These are phyloP conservation scores for Netelia fuscicornis DNA, from an alignment of 2,888 invertebrate species.

Conservation along the genomic window DNA sequence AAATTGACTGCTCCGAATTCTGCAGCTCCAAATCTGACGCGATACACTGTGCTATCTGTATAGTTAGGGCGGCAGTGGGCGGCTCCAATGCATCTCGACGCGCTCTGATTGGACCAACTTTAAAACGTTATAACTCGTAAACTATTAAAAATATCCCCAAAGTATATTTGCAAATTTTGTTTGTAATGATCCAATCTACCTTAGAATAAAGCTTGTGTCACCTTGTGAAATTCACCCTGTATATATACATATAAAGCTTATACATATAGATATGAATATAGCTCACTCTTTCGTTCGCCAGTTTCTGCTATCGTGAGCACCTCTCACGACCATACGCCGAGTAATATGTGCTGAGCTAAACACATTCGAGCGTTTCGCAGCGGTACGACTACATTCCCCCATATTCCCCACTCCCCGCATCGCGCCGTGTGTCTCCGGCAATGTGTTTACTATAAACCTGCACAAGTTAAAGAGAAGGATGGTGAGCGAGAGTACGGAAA, in stretches of 20 bases:
- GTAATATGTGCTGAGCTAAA: conserved; percentile 56
- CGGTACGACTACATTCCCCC: neutral
- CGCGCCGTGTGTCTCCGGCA: neutral
- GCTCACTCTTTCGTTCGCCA: conserved; percentile 22
- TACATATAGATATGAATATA: neutral
- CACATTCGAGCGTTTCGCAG: conserved; percentile 42
- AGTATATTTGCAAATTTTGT: too few relatives aligned
- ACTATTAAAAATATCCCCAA: too few relatives aligned
- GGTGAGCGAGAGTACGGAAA: conserved; percentile 43
- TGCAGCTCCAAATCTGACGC: too few relatives aligned
- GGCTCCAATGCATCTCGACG: too few relatives aligned
- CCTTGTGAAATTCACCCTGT: neutral
- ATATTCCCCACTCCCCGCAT: neutral
- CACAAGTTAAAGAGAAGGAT: conserved; percentile 30
- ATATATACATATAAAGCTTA: conserved; percentile 6
- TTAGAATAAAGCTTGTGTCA: too few relatives aligned
- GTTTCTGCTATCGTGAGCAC: conserved; percentile 43
- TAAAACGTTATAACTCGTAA: too few relatives aligned
- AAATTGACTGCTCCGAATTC: too few relatives aligned
- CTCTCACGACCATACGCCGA: conserved; percentile 48
- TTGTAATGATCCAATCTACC: too few relatives aligned
- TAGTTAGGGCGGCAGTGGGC: too few relatives aligned
- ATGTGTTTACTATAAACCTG: conserved; percentile 15
- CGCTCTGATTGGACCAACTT: too few relatives aligned
- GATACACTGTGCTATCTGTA: too few relatives aligned